These are phyloP conservation scores for Scylla paramamosain DNA, from an alignment of 1,140 invertebrate genomes.

Conservation along the genomic window DNA sequence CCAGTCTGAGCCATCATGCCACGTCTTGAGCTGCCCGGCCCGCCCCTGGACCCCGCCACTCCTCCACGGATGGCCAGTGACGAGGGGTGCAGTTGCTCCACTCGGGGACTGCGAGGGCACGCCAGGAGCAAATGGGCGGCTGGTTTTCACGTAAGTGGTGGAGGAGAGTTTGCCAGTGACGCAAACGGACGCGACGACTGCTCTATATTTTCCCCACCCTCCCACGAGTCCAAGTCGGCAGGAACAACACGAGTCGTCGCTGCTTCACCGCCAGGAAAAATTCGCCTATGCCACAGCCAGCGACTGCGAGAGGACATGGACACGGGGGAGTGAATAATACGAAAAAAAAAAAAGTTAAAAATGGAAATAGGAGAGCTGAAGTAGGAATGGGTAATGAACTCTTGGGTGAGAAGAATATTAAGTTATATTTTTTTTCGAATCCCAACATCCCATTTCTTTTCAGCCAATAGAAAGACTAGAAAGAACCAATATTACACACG, in stretches of 20 bases:
- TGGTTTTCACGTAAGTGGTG: conserved; percentile 51
- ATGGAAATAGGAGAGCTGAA: neutral
- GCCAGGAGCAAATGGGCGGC: neutral
- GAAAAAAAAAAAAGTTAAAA: neutral
- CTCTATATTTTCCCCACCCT: conserved; percentile 38
- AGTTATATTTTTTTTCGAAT: neutral
- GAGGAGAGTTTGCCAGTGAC: conserved; percentile 47
- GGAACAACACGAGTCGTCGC: neutral
- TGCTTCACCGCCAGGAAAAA: neutral
- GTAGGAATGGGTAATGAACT: neutral
- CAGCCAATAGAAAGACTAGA: neutral
- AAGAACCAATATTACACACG: neutral
- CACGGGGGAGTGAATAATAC: neutral
- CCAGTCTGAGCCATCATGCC: neutral
- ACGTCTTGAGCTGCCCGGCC: neutral
- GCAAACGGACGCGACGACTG: conserved; percentile 48
- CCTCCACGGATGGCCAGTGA: neutral
- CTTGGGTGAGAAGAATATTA: neutral
- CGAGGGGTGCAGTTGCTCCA: neutral
- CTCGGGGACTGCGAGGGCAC: neutral
- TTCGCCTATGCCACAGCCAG: neutral
- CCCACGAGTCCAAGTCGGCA: neutral
- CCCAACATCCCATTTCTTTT: neutral
- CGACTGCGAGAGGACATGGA: neutral
- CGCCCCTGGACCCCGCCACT: neutral